These are phyloP conservation scores for Bucco capensis DNA, from an alignment of 2,113 vertebrate genomes.

Conservation along the genomic window DNA sequence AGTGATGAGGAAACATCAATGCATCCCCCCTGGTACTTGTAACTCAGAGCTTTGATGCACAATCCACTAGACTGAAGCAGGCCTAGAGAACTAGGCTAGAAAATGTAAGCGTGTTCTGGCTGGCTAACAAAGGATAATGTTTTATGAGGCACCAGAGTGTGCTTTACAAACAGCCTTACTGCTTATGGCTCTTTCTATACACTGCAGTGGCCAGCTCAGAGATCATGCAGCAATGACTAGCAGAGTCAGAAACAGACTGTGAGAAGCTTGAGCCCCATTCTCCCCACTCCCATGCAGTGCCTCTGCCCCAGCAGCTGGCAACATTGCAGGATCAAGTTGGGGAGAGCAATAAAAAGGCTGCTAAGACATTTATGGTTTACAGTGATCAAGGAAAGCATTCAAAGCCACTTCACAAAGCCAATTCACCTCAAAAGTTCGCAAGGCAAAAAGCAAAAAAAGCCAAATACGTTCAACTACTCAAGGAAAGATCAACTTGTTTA, in stretches of 20 bases:
- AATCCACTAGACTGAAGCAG: neutral
- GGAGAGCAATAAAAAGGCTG: neutral
- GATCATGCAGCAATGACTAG: neutral
- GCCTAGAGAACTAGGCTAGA: neutral
- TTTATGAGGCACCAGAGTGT: neutral
- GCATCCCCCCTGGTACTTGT: accelerated
- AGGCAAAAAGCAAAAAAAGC: constrained; percentile 1
- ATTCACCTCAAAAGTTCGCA: neutral
- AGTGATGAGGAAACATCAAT: neutral
- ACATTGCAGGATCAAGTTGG: accelerated
- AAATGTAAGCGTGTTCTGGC: neutral
- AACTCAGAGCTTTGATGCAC: neutral
- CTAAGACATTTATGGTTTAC: neutral
- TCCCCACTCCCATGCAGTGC: neutral
- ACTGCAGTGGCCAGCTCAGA: neutral
- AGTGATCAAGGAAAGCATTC: neutral
- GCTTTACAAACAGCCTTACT: neutral
- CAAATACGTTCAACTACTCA: neutral
- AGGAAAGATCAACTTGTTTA: constrained; percentile 31
- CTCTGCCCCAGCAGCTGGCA: neutral
- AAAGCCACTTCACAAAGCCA: neutral
- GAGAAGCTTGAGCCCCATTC: neutral
- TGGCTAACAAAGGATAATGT: neutral
- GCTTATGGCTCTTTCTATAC: neutral
- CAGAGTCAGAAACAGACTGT: neutral